Base-by-base conservation (phyloP, 2,797 vertebrate species). In the Peromyscus nudipes region DNA sequence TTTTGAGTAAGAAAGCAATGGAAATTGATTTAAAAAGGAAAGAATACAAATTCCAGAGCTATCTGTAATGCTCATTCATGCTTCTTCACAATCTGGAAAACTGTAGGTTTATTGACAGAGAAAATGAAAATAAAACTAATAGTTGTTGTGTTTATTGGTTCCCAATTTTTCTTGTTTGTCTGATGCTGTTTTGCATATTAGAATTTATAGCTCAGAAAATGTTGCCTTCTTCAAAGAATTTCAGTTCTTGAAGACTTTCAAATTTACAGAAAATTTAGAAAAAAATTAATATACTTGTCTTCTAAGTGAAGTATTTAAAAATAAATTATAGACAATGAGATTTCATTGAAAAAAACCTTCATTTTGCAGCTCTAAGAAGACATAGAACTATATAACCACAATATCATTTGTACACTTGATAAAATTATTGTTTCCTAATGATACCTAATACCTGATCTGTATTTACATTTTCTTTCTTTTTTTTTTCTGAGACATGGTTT, bases 161-260 rank as follows among this genome's bases (percentile, higher is more conserved):
- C 71, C 2, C 29, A 93, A 7, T 29, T 84, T 95, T 95, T 94
- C 43, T 91, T 95, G 14, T 84, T 89, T 86, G 79, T 93, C 46
- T 92, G n/a, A 92, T 90, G 52, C 19, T 87, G 65, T 92, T 87
- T 96, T 97, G 80, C 64, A 92, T 69, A 80, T 80, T 79, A 96
- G 25, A 75, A 93, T 69, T 89, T 91, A 93, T 82, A 88, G 6
- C 25, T 93, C 87, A 67, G n/a, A 83, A 95, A 95, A 83, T 64
- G 29, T 80, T 75, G 16, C 1, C 65, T 85, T 92, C 9, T 73
- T 90, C n/a, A 83, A 89, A 77, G 25, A 19, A 40, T 49, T 40
- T 57, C 11, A 89, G 91, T 91, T 29, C 57, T 85, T 62, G n/a
- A 81, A 96, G 92, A 89, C 67, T 91, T 90, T 92, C 14, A 88